A percentile compares a stretch with the other conserved stretches of the same genome.
phyloP scores from a whole-genome alignment of 2,113 vertebrate genomes.

The Bos indicus region DNA sequence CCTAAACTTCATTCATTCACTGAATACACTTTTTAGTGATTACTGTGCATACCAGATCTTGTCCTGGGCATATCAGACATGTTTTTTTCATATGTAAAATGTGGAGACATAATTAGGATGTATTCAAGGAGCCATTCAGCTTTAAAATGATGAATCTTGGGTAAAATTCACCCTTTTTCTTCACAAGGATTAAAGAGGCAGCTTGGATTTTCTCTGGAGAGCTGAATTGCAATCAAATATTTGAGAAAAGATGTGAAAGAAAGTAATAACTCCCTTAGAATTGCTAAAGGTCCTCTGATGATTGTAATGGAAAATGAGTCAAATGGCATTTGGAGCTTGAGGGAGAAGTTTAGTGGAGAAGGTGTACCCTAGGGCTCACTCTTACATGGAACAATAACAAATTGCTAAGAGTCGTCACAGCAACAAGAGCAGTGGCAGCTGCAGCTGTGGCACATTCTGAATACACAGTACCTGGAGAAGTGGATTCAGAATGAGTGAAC shows the following conservation, averaged over 20 bases:
- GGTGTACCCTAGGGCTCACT: slow-evolving; percentile 39
- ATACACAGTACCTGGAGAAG: not conserved
- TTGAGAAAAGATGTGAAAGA: slow-evolving; percentile 60
- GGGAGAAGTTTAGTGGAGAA: slow-evolving; percentile 42
- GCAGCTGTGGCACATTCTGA: not conserved
- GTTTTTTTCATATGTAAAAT: not conserved
- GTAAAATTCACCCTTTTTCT: slow-evolving; percentile 32
- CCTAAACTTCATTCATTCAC: not conserved
- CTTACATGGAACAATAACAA: not conserved
- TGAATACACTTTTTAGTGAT: not conserved
- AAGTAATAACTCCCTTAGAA: slow-evolving; percentile 55
- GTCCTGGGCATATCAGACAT: not conserved
- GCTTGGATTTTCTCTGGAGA: slow-evolving; percentile 59
- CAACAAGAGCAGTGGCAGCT: not conserved
- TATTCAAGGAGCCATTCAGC: not conserved
- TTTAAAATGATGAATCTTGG: slow-evolving; percentile 36
- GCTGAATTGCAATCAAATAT: slow-evolving; percentile 58
- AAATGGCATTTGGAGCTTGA: slow-evolving; percentile 44
- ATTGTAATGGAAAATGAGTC: slow-evolving; percentile 58
- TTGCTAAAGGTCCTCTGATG: slow-evolving; percentile 43
- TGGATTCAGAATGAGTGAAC: not conserved
- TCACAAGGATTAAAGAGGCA: slow-evolving; percentile 29
- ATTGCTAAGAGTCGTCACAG: slow-evolving; percentile 39
- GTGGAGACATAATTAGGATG: not conserved
- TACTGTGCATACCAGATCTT: not conserved